phyloP scores from a whole-genome alignment of 2,888 invertebrate species.

The Caenorhabditis imperialis region DNA sequence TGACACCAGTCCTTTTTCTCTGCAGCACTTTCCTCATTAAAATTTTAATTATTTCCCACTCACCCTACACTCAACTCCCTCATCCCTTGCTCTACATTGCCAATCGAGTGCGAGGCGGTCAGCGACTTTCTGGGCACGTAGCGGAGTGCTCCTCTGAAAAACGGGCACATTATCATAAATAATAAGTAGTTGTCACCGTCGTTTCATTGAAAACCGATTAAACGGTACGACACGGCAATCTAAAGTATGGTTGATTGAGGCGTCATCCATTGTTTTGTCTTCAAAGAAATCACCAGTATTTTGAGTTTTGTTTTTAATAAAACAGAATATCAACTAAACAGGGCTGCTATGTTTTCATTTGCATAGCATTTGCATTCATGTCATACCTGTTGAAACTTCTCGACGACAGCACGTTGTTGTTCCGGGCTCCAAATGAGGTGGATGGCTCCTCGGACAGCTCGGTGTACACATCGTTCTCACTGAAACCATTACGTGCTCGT shows the following conservation, averaged over 20 bases:
- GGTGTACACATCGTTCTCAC: constrained; percentile 50
- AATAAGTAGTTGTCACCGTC: constrained; percentile 36
- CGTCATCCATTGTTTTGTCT: constrained; percentile 32
- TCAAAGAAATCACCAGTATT: too few species aligned
- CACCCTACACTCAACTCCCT: constrained; percentile 55
- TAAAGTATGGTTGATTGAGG: constrained; percentile 35
- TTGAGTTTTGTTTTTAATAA: neutral
- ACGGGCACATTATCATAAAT: constrained; percentile 28
- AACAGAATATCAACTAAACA: neutral
- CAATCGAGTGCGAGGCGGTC: constrained; percentile 70
- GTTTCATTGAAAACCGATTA: constrained; percentile 49
- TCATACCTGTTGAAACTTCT: constrained; percentile 56
- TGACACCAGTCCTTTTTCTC: constrained; percentile 23
- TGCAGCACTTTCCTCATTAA: constrained; percentile 1
- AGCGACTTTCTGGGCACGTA: constrained; percentile 58
- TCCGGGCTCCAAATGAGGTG: constrained; percentile 49
- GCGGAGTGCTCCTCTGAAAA: constrained; percentile 53
- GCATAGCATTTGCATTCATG: neutral
- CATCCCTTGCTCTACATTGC: constrained; percentile 68
- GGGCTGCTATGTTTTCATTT: neutral
- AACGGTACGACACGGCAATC: constrained; percentile 42
- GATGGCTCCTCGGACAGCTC: constrained; percentile 51
- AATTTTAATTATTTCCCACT: constrained; percentile 2
- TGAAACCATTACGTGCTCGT: constrained; percentile 9
- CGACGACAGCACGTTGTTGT: constrained; percentile 52